A percentile compares a stretch with the other conserved stretches of the same genome.
phyloP scores from a whole-genome alignment of 1,140 invertebrate species.

The Drosophila quadrilineata region DNA sequence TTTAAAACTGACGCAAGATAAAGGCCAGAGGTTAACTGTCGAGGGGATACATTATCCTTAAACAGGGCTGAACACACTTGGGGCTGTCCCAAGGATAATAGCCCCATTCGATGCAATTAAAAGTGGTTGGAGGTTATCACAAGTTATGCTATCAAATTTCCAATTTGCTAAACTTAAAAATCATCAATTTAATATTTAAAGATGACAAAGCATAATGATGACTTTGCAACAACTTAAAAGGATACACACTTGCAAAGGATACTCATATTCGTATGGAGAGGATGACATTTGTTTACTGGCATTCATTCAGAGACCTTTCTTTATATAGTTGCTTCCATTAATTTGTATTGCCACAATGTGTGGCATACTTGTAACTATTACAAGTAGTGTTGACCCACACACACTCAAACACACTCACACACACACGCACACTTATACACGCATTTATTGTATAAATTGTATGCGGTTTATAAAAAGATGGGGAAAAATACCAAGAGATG shows the following conservation, averaged over 20 bases:
- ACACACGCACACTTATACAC: not conserved
- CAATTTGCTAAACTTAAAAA: too few species aligned
- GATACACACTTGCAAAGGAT: not conserved
- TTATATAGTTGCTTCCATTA: slow-evolving; percentile 42
- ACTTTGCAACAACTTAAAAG: too few species aligned
- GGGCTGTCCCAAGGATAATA: too few species aligned
- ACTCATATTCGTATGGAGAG: not conserved
- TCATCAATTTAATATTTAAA: too few species aligned
- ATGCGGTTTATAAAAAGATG: slow-evolving; percentile 29
- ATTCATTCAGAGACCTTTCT: slow-evolving; percentile 6
- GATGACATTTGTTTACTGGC: not conserved
- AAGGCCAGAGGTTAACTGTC: too few species aligned
- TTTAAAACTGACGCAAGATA: too few species aligned
- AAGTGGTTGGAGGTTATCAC: too few species aligned
- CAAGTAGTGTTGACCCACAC: slow-evolving; percentile 31
- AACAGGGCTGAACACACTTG: too few species aligned
- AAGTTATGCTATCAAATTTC: too few species aligned
- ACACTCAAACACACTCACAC: not conserved
- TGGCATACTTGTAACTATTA: slow-evolving; percentile 48
- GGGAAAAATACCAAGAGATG: slow-evolving; percentile 12
- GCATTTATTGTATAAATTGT: slow-evolving; percentile 33
- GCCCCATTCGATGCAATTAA: too few species aligned
- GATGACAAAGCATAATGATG: too few species aligned
- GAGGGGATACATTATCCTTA: too few species aligned
- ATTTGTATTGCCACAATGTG: slow-evolving; percentile 36